Base-by-base conservation (phyloP, 2,797 vertebrate genomes). In the Agapornis canus region DNA sequence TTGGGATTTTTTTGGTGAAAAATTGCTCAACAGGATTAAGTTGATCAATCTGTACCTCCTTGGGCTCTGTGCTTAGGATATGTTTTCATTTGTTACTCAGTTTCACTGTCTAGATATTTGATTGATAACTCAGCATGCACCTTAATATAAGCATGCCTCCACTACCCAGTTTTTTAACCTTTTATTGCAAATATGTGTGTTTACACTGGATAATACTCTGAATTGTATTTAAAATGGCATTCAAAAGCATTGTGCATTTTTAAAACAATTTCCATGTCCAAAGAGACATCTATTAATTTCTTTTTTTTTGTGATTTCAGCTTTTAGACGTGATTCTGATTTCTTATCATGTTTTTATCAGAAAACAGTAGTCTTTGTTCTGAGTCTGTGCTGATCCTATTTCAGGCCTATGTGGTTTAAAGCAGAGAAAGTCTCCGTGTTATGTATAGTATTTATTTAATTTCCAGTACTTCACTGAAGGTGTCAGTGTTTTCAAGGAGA, bases 401-500 rank as follows among this genome's bases (percentile, higher is more conserved):
- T 59, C 54, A 83, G 61, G 25, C 14, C 70, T 11, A 10, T 22
- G 40, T 6, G 11, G 23, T 32, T 88, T 89, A 91, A 80, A 76
- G 43, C 22, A 56, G 37, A 70, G 16, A 75, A 60, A 40, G 4
- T 37, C 16, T 73, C 32, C 21, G 7, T 72, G 54, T 42, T 59
- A 19, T 70, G 6, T 27, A 16, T 17, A 48, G 66, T 54, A 89
- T 82, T 90, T 92, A 43, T 86, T 95, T 93, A 87, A 92, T 95
- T 97, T 93, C 92, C 88, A 86, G 45, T 51, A 65, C 52, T 92
- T 85, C 80, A 93, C 94, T 96, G 92, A 97, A 96, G 95, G 90
- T 96, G 95, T 96, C 95, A 96, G 90, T 96, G 31, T 97, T 92
- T 97, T 96, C 96, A 95, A 94, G 82, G 88, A 92, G 76, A 94